These are phyloP conservation scores for Propithecus deckenii DNA, from an alignment of 2,797 vertebrate species.

Conservation along the genomic window DNA sequence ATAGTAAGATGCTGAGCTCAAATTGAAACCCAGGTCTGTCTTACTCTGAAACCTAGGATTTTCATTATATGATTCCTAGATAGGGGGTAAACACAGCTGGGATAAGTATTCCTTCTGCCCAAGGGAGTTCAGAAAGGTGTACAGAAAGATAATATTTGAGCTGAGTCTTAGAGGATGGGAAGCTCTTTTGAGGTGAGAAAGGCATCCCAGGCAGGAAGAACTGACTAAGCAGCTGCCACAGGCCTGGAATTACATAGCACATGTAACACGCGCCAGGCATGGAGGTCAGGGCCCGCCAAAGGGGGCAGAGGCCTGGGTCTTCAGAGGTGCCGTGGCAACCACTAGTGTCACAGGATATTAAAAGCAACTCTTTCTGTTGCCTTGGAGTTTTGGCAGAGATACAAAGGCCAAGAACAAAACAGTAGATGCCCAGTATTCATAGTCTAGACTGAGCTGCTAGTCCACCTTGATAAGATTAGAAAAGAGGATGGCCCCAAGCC, in stretches of 20 bases:
- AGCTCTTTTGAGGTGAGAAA: neutral
- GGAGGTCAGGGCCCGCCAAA: too few relatives aligned
- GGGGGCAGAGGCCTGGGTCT: neutral
- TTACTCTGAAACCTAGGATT: neutral
- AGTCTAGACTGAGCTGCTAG: neutral
- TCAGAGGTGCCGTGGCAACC: neutral
- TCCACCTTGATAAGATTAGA: neutral
- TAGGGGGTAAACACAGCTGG: neutral
- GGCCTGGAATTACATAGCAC: neutral
- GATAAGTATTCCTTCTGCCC: neutral
- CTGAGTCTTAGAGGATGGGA: neutral
- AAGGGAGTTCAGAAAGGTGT: neutral
- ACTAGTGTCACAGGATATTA: neutral
- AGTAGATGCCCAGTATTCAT: neutral
- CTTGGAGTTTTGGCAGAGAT: neutral
- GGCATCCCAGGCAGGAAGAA: neutral
- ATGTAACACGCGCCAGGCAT: accelerated
- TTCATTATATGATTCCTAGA: neutral
- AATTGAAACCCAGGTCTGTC: neutral
- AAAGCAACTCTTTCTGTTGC: neutral
- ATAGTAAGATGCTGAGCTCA: neutral
- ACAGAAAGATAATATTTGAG: neutral
- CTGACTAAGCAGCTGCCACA: neutral
- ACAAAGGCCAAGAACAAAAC: neutral
- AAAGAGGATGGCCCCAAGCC: neutral